Evolutionary conservation across 1,140 invertebrate species (phyloP), one percentile per base, ranked within the genome.

Genomic region (Ephestia elutella): DNA sequence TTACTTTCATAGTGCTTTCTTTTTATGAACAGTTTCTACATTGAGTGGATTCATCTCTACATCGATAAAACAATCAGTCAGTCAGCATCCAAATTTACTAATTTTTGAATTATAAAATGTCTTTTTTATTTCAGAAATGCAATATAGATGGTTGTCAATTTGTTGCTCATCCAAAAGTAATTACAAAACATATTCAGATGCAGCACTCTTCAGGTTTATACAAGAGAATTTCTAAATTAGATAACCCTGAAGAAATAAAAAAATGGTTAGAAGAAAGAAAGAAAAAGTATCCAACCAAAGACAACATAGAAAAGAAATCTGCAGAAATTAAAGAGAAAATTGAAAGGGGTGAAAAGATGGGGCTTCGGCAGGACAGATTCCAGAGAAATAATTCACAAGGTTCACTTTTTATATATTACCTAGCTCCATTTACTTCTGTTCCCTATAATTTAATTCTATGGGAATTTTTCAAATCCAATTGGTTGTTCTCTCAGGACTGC

Each of bases 251-350:
- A 78, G 95, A 97, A 61, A 93, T 97, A 64, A 78, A 92, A 51
- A 95, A 95, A 82, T 97, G 95, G 95, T 92, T 92, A 57, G 91
- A 90, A 53, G 95, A 97, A 67, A 90, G 96, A 58, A 95, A 93
- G 80, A 94, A 90, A 86, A 92, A 86, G 71, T 94, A 92, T 87
- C 93, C 95, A 5, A 95, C 93, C 9, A 91, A 91, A 65, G 82
- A 84, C 35, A 96, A 95, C 82, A 89, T 95, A n/a, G 91, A 92
- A 61, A 90, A 91, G 63, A 92, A 92, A 72, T 89, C 91, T 57
- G 89, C 91, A 28, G 88, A 92, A 65, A 78, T 90, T 38, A 89
- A 91, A 54, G 94, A 95, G 75, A 93, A 92, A 70, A 68, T 91
- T 56, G 87, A 92, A 66, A 90, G 93, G 56, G 94, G 93, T 20